A percentile compares a stretch with the other conserved stretches of the same genome.
Evolutionary conservation across 2,113 vertebrate species (phyloP).

Genomic region (Colius striatus): DNA sequence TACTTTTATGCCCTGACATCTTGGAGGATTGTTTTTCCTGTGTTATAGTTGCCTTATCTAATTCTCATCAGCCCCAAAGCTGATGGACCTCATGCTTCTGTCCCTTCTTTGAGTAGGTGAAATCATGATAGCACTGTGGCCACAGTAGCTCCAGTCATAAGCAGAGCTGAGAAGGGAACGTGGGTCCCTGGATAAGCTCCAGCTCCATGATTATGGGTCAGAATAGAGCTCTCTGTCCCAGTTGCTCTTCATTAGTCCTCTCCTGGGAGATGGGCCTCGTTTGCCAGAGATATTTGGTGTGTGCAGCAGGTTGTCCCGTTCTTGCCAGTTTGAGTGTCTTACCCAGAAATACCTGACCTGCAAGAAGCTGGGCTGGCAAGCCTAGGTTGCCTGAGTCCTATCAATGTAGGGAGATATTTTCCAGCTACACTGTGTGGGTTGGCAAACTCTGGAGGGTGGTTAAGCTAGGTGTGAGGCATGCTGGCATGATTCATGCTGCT

Average conservation of each 20-base stretch:
- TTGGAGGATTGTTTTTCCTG: background rate
- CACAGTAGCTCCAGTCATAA: background rate
- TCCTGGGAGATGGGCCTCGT: background rate
- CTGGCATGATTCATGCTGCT: slow-evolving; percentile 59
- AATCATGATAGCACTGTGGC: background rate
- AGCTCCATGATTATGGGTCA: background rate
- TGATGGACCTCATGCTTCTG: background rate
- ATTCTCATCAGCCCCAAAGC: background rate
- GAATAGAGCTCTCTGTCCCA: background rate
- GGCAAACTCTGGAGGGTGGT: background rate
- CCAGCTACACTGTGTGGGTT: background rate
- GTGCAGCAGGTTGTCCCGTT: background rate
- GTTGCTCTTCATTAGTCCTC: background rate
- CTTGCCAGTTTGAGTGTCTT: background rate
- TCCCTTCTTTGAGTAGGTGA: background rate
- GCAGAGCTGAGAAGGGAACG: background rate
- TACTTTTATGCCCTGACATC: background rate
- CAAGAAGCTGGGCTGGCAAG: background rate
- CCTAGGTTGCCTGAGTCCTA: background rate
- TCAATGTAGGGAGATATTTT: background rate
- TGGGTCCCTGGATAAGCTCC: background rate
- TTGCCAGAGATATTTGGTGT: background rate
- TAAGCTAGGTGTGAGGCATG: background rate
- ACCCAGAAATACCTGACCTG: background rate
- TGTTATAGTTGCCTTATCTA: background rate